Base-by-base conservation (phyloP, 2,888 invertebrate genomes). In the Epicampocera succincta region DNA sequence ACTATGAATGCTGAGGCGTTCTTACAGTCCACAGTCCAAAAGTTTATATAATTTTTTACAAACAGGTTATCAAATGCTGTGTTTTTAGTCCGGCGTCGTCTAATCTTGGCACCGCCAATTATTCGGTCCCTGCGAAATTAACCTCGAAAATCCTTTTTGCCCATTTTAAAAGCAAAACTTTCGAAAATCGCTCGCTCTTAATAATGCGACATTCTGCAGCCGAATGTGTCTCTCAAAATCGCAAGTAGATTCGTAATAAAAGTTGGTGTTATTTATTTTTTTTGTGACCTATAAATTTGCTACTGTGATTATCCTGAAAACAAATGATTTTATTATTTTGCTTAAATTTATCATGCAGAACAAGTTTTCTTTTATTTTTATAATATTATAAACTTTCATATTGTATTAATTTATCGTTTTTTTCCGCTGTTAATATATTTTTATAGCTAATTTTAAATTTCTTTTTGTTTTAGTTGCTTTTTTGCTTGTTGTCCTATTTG, bases 281-380 rank as follows among this genome's bases (percentile, higher is more conserved):
- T 4, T 40, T 1, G 19, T 9, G 13, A 63, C 4, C 13, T 13
- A 21, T 12, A 19, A 44, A 6, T 65, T 21, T 9, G 13, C 19
- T 15, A 63, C 63, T 66, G 63, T 71, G 19, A 71, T 38, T 71
- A 60, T 44, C 17, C 50, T 71, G 33, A 25, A 25, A 25, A 25
- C 25, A 25, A 25, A 25, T 5, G 25, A 25, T 21, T 40, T 52
- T 60, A 61, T 3, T 58, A 56, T 46, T 66, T 52, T 65, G 15
- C 77, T 82, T 82, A 68, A 82, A 78, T 65, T 74, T 73, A 82
- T 71, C 82, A 82, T 82, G 77, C 77, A 82, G 69, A 74, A 82
- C 74, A 78, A 71, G 68, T 68, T 56, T 71, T n/a, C 21, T 25
- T 75, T 63, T 52, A 4, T 46, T 21, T 68, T 42, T 15, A 66